These are phyloP conservation scores for Buphagus erythrorhynchus DNA, from an alignment of 2,797 vertebrate species.

Conservation along the genomic window DNA sequence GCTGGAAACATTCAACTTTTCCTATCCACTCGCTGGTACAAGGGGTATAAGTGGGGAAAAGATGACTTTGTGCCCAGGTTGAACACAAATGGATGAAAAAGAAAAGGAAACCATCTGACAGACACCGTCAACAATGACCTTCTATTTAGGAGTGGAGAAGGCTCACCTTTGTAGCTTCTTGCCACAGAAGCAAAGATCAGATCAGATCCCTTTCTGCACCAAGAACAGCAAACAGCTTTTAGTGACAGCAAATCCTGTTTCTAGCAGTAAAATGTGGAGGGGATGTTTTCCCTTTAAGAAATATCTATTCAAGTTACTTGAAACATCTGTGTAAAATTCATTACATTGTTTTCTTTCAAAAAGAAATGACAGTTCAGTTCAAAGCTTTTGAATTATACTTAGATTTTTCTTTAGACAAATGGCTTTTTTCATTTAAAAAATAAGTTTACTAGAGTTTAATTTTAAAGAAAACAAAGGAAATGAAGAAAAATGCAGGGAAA, in stretches of 20 bases:
- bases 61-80: neutral
- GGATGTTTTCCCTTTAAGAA: slow-evolving; percentile 29
- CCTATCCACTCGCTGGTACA: neutral
- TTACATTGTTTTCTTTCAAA: slow-evolving; percentile 43
- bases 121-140: neutral
- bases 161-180: neutral
- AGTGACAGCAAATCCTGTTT: neutral
- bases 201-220: neutral
- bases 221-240: neutral
- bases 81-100: neutral
- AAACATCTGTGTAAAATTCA: slow-evolving; percentile 59
- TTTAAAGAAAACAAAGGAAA: slow-evolving; percentile 52
- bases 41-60: neutral
- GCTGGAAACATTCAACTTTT: neutral
- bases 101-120: rapidly evolving
- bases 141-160: neutral
- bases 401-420: slow-evolving; percentile 24
- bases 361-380: slow-evolving; percentile 41
- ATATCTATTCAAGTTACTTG: neutral
- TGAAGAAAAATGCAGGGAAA: slow-evolving; percentile 17
- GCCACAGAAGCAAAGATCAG: neutral
- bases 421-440: slow-evolving; percentile 30
- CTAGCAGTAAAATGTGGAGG: neutral
- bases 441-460: slow-evolving; percentile 26
- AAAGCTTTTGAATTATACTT: slow-evolving; percentile 51